Base-by-base conservation (phyloP, 2,113 vertebrate species). In the Pelvicachromis taeniatus region DNA sequence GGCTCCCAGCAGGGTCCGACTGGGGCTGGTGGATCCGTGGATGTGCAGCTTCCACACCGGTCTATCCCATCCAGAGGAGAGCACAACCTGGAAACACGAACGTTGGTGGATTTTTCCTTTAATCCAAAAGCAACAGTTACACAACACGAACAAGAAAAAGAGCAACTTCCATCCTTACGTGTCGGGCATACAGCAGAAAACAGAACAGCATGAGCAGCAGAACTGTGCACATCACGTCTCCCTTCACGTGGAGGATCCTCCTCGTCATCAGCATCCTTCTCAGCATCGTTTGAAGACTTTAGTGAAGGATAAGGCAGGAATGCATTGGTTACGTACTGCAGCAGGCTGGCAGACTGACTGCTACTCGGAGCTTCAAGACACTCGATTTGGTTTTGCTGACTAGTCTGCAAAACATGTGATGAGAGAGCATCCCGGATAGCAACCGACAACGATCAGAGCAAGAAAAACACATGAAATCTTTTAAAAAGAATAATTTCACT, bases 201-300 rank as follows among this genome's bases (percentile, higher is more conserved):
- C 97, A 96, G 48, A 99, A 93, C 0, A 95, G 85, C 3, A 95
- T 55, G 79, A 97, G 89, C 7, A 99, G 94, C 82, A 98, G 16
- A 13, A 98, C 85, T 0, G 98, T 98, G 86, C 97, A 98, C 87
- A 96, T 88, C 3, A 95, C 96, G 59, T 99, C 98, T 54, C 96
- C 96, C 81, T 97, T 97, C 50, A 97, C 93, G 19, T 91, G 96
- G 91, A 97, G 90, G 14, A 91, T 9, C 96, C 96, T 96, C 96
- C 96, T 96, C 96, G 97, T 96, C 89, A 79, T 96, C 92, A 83
- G 85, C 61, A 56, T 87, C 83, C 70, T 93, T 79, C 80, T 86
- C 77, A 80, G 29, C 79, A 56, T 81, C 45, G 50, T 84, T 31
- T 63, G 33, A 40, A 21, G 40, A 85, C 13, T 35, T 77, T 26